These are phyloP conservation scores for Salvelinus alpinus DNA, from an alignment of 2,113 vertebrate genomes.

Conservation along the genomic window DNA sequence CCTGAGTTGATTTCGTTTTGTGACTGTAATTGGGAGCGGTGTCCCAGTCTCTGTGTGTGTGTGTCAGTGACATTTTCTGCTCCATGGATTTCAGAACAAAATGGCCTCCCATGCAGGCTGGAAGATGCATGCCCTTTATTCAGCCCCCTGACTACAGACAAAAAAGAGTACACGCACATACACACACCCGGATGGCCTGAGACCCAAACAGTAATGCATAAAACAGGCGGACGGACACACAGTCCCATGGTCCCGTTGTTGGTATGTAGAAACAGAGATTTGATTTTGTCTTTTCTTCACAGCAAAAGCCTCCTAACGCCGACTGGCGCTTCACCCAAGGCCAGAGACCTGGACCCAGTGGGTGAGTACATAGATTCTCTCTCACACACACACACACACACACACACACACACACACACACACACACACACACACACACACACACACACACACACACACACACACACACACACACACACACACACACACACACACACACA, in stretches of 20 bases:
- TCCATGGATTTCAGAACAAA: slow-evolving; percentile 37
- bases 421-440: slow-evolving; percentile 21
- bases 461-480: slow-evolving; percentile 25
- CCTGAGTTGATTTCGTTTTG: slow-evolving; percentile 13
- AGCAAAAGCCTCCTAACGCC: slow-evolving; percentile 96
- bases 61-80: slow-evolving; percentile 12
- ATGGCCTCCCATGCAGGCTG: slow-evolving; percentile 22
- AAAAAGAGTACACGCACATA: neutral
- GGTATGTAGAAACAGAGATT: slow-evolving; percentile 15
- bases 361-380: slow-evolving; percentile 76
- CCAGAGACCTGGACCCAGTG: slow-evolving; percentile 95
- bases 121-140: slow-evolving; percentile 32
- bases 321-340: slow-evolving; percentile 98
- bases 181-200: neutral
- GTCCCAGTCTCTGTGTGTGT: neutral
- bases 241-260: neutral
- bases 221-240: slow-evolving; percentile 8
- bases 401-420: slow-evolving; percentile 27
- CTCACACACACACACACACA: neutral
- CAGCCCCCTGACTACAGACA: slow-evolving; percentile 9
- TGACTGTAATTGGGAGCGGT: slow-evolving; percentile 2
- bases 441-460: neutral
- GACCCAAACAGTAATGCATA: no score
- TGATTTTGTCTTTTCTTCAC: slow-evolving; percentile 68
- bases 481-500: slow-evolving; percentile 5